These are phyloP conservation scores for Achroia grisella DNA, from an alignment of 1,140 invertebrate species.

Conservation along the genomic window DNA sequence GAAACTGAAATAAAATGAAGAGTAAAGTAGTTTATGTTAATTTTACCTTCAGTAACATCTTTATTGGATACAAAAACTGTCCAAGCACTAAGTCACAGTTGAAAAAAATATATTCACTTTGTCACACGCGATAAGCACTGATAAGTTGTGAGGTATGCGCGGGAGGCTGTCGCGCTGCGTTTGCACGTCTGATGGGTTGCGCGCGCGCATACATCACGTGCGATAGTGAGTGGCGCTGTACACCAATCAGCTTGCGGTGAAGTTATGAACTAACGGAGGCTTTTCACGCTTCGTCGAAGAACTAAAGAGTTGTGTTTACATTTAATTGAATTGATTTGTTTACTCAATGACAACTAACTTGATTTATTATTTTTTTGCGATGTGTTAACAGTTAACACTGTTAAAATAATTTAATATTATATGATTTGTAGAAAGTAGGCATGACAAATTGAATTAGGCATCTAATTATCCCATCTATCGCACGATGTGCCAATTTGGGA, in stretches of 20 bases:
- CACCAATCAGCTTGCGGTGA: constrained; percentile 31
- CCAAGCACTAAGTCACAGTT: constrained; percentile 16
- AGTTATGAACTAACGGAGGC: constrained; percentile 46
- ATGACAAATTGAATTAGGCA: no score
- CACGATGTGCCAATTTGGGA: no score
- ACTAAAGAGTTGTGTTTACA: no score
- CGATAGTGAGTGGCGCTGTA: constrained; percentile 35
- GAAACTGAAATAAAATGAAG: neutral
- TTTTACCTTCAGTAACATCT: constrained; percentile 36
- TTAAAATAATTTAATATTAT: no score
- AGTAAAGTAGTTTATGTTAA: constrained; percentile 6
- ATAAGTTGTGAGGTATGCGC: constrained; percentile 39
- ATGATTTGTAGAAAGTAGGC: no score
- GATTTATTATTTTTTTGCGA: no score
- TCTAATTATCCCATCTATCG: no score
- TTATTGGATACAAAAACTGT: constrained; percentile 10
- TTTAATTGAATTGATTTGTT: no score
- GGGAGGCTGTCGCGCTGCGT: constrained; percentile 55
- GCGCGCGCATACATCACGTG: constrained; percentile 59
- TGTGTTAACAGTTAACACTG: no score
- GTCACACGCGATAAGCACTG: constrained; percentile 45
- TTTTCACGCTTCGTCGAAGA: constrained; percentile 43
- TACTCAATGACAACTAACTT: no score
- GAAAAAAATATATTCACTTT: constrained; percentile 36
- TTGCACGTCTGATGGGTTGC: constrained; percentile 44